Evolutionary conservation across 2,113 vertebrate genomes (phyloP).

Genomic region (Columba livia): DNA sequence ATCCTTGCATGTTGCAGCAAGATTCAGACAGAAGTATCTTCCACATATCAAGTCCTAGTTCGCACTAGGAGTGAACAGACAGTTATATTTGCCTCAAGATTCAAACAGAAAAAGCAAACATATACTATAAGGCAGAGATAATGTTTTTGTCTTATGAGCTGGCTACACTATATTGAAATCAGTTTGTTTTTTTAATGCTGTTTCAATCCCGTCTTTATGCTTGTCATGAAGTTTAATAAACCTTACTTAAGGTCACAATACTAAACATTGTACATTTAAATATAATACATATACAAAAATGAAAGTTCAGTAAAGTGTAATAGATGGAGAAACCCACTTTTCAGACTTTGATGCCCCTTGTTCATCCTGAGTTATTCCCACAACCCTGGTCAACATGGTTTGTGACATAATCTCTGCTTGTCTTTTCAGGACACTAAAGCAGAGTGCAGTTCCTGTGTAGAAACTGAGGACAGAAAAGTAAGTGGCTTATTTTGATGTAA

Average conservation of each 20-base stretch:
- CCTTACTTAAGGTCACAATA: background rate
- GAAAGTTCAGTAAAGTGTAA: background rate
- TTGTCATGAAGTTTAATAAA: background rate
- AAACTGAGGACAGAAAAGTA: slow-evolving; percentile 82
- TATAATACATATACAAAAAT: background rate
- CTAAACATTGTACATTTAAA: background rate
- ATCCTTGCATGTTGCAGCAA: fast-evolving
- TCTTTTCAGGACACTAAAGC: slow-evolving; percentile 76
- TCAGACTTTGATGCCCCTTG: background rate
- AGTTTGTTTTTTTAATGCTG: background rate
- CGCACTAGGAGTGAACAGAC: background rate
- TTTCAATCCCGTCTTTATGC: background rate
- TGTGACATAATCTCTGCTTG: background rate
- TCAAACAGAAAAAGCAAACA: background rate
- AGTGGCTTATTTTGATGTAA: slow-evolving; percentile 52
- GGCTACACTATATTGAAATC: background rate
- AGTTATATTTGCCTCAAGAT: background rate
- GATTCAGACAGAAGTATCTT: background rate
- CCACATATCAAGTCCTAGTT: fast-evolving
- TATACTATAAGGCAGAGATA: background rate
- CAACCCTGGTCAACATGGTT: background rate
- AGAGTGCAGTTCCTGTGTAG: slow-evolving; percentile 75
- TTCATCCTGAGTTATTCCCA: background rate
- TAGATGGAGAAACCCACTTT: background rate
- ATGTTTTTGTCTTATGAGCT: background rate